These are phyloP conservation scores for Bettongia penicillata DNA, from an alignment of 2,113 vertebrate genomes.

Conservation along the genomic window DNA sequence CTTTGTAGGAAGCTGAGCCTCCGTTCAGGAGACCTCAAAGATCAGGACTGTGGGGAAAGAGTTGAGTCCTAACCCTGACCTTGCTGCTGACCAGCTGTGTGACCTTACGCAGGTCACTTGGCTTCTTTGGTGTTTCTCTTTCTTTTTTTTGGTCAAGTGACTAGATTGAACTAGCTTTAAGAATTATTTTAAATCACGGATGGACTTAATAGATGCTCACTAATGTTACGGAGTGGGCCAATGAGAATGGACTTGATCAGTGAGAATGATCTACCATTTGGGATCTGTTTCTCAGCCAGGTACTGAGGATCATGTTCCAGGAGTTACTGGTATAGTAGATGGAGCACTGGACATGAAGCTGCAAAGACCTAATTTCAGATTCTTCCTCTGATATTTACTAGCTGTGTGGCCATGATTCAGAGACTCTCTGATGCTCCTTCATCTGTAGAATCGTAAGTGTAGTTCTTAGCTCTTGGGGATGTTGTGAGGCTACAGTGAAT, in stretches of 20 bases:
- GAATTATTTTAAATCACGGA: neutral
- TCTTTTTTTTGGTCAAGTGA: neutral
- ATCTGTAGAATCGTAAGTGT: no score
- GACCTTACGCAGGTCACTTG: neutral
- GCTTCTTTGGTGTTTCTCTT: neutral
- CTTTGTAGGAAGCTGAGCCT: neutral
- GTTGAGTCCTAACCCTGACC: neutral
- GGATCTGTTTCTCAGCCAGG: slow-evolving; percentile 26
- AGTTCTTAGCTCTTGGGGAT: no score
- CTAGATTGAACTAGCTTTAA: neutral
- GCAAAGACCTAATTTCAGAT: neutral
- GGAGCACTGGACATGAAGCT: neutral
- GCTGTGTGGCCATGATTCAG: neutral
- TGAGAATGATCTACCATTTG: neutral
- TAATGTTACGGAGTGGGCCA: neutral
- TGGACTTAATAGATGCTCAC: neutral
- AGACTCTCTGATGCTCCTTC: neutral
- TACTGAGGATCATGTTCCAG: neutral
- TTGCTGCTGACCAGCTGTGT: neutral
- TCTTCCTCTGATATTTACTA: neutral
- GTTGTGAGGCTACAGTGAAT: no score
- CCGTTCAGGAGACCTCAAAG: neutral
- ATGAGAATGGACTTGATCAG: neutral
- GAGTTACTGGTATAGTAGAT: neutral
- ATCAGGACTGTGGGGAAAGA: neutral